Evolutionary conservation across 1,140 invertebrate species (phyloP).

Genomic region (Conopomorpha cramerella): DNA sequence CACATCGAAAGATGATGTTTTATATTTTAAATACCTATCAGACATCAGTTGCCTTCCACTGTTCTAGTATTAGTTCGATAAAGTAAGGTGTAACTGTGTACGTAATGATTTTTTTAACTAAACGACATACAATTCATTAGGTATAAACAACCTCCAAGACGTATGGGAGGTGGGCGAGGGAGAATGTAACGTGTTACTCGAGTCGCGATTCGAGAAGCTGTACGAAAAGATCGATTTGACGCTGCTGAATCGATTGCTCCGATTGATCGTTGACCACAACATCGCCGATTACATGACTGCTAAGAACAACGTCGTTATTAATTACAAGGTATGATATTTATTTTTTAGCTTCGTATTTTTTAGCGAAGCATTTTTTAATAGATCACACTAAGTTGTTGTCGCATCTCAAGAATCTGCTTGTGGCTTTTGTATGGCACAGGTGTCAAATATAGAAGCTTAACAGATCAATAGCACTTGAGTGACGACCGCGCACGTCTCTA

Average conservation of each 20-base stretch:
- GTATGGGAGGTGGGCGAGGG: conserved; percentile 99
- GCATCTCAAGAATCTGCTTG: no score
- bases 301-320: conserved; percentile 99
- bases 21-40: conserved; percentile 1
- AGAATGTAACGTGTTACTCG: conserved; percentile 98
- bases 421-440: no score
- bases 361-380: no score
- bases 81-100: no score
- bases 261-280: conserved; percentile 99
- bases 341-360: no score
- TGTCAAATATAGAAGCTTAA: no score
- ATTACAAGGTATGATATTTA: conserved; percentile 94
- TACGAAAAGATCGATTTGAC: conserved; percentile 99
- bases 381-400: no score
- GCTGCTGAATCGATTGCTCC: conserved; percentile 90
- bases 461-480: no score
- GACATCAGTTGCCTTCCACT: conserved; percentile 1
- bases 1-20: conserved; percentile 8
- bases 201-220: conserved; percentile 96
- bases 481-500: no score
- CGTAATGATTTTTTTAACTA: conserved; percentile 8
- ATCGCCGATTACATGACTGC: conserved; percentile 99
- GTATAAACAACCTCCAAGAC: conserved; percentile 95
- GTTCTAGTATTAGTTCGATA: no score
- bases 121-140: no score